These are phyloP conservation scores for Hyles euphorbiae DNA, from an alignment of 1,140 invertebrate genomes.

Conservation along the genomic window DNA sequence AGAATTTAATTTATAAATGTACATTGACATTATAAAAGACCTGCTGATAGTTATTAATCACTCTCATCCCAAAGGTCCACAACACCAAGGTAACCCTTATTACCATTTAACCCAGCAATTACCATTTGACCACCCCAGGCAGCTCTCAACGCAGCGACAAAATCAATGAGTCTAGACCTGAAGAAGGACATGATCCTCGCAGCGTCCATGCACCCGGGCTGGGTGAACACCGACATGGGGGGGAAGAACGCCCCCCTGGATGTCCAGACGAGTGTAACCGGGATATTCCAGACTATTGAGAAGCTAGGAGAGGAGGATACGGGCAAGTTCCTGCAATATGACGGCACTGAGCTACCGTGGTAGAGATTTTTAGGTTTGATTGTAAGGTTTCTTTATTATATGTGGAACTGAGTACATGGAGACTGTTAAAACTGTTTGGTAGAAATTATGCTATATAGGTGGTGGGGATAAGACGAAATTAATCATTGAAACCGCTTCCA, in stretches of 20 bases:
- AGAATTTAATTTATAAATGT: too few relatives aligned
- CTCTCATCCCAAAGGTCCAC: too few relatives aligned
- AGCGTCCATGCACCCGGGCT: slow-evolving; percentile 89
- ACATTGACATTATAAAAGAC: too few relatives aligned
- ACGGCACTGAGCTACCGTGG: slow-evolving; percentile 86
- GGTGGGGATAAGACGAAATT: too few relatives aligned
- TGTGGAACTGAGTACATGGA: too few relatives aligned
- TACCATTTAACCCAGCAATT: background rate
- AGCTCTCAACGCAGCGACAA: slow-evolving; percentile 91
- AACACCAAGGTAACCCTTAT: background rate
- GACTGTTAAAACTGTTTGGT: too few relatives aligned
- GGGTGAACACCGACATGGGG: slow-evolving; percentile 94
- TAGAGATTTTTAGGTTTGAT: slow-evolving; percentile 48
- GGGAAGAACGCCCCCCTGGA: slow-evolving; percentile 85
- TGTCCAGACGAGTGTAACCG: slow-evolving; percentile 78
- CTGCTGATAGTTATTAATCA: too few relatives aligned
- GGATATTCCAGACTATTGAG: slow-evolving; percentile 81
- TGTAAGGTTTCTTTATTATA: too few relatives aligned
- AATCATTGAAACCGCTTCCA: too few relatives aligned
- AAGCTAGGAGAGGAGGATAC: slow-evolving; percentile 80
- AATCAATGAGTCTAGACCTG: slow-evolving; percentile 89
- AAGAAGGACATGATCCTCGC: slow-evolving; percentile 85
- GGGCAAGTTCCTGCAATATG: slow-evolving; percentile 86
- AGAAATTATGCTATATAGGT: too few relatives aligned
- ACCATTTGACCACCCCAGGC: slow-evolving; percentile 75